phyloP scores from a whole-genome alignment of 2,888 invertebrate species.

The Rotaria socialis region DNA sequence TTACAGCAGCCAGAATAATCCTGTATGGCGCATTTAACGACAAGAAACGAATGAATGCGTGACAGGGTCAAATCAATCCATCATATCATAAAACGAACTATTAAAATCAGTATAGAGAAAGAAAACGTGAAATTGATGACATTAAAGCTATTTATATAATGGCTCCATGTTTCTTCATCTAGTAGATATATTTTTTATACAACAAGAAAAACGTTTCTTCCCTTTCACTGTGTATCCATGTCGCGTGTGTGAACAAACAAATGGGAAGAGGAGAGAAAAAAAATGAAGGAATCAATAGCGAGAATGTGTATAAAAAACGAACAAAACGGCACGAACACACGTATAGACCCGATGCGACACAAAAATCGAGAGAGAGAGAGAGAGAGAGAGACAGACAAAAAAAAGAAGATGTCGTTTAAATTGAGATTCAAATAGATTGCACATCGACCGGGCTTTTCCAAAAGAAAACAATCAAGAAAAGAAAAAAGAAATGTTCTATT shows the following conservation, averaged over 20 bases:
- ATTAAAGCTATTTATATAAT: conserved; percentile 24
- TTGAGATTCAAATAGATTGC: conserved; percentile 29
- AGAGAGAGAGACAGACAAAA: not conserved
- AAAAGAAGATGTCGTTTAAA: conserved; percentile 22
- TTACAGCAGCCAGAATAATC: conserved; percentile 26
- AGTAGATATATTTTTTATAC: not conserved
- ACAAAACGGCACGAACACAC: conserved; percentile 29
- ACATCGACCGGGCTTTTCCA: conserved; percentile 21
- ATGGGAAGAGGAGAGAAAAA: not conserved
- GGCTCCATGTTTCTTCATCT: not conserved
- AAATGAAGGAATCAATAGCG: not conserved
- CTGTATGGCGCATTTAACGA: not conserved
- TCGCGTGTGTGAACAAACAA: conserved; percentile 25
- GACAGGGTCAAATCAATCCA: conserved; percentile 29
- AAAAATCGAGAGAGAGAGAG: not conserved
- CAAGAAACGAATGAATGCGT: conserved; percentile 29
- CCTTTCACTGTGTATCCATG: conserved; percentile 16
- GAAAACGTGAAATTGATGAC: conserved; percentile 14
- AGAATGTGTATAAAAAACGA: conserved; percentile 25
- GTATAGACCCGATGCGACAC: conserved; percentile 26
- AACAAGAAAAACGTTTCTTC: not conserved
- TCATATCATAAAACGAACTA: not conserved
- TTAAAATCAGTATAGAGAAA: not conserved
- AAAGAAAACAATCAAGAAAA: not conserved
- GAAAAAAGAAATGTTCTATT: not conserved